Evolutionary conservation across 2,113 vertebrate genomes (phyloP).

Genomic region (Tetrao urogallus): DNA sequence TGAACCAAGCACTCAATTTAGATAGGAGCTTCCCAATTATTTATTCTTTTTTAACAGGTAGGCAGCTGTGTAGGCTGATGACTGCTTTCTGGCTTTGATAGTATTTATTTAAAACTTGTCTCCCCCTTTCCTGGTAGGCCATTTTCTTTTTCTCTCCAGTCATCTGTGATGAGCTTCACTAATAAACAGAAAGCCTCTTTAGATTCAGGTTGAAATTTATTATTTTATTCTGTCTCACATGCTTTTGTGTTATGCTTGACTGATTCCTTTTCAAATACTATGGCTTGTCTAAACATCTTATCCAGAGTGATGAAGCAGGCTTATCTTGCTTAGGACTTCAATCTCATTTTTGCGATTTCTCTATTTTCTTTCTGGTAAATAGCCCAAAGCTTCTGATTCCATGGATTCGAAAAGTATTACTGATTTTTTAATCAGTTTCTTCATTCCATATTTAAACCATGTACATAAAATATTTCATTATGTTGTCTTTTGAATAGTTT

Average conservation of each 20-base stretch:
- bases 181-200: background rate
- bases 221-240: background rate
- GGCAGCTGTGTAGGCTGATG: background rate
- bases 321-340: background rate
- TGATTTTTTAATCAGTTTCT: background rate
- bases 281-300: background rate
- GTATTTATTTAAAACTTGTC: conserved; percentile 15
- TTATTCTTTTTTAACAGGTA: conserved; percentile 37
- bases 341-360: background rate
- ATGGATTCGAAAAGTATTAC: background rate
- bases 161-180: background rate
- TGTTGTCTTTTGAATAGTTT: background rate
- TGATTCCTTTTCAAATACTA: background rate
- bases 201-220: background rate
- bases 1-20: background rate
- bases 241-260: background rate
- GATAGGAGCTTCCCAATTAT: conserved; percentile 25
- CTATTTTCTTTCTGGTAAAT: background rate
- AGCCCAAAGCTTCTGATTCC: background rate
- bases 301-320: background rate
- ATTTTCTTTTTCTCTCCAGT: background rate
- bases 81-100: background rate
- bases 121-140: background rate
- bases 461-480: background rate
- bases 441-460: background rate